A percentile compares a stretch with the other conserved stretches of the same genome.
phyloP scores from a whole-genome alignment of 2,888 invertebrate species.

The Calliscelio sp. region DNA sequence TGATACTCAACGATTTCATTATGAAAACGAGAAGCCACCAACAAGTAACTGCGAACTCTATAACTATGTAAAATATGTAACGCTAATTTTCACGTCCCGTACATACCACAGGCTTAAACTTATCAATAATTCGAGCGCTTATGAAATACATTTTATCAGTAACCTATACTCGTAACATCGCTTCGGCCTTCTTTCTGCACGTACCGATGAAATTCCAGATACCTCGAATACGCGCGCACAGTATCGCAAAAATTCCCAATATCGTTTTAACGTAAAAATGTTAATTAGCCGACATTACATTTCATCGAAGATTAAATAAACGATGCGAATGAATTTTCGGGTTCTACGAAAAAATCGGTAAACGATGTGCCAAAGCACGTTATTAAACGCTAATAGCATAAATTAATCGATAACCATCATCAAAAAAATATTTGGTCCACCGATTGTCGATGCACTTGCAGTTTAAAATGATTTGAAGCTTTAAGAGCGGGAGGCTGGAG shows the following conservation, averaged over 20 bases:
- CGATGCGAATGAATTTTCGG: constrained; percentile 28
- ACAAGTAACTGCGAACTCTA: constrained; percentile 33
- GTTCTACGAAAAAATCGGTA: not conserved
- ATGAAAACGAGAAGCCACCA: too few relatives aligned
- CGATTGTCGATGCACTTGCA: constrained; percentile 16
- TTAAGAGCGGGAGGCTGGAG: not conserved
- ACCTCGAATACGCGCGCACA: constrained; percentile 13
- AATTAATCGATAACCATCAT: constrained; percentile 22
- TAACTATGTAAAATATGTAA: constrained; percentile 45
- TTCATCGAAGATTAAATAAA: constrained; percentile 27
- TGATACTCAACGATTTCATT: too few relatives aligned
- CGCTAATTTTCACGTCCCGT: constrained; percentile 39
- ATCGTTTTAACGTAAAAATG: constrained; percentile 42
- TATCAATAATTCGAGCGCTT: constrained; percentile 37
- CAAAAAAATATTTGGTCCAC: not conserved
- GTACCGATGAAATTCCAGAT: constrained; percentile 46
- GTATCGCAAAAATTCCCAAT: constrained; percentile 55
- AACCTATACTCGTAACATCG: constrained; percentile 47
- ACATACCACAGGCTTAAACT: constrained; percentile 21
- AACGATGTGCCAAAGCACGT: constrained; percentile 1
- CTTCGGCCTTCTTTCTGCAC: constrained; percentile 21
- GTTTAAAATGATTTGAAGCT: constrained; percentile 25
- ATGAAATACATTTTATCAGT: constrained; percentile 51
- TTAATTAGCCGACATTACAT: constrained; percentile 45
- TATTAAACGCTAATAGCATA: constrained; percentile 18